Percentiles rank a stretch among this genome's conserved stretches.
phyloP scores from a whole-genome alignment of 2,797 vertebrate species.

The Bovichtus variegatus region DNA sequence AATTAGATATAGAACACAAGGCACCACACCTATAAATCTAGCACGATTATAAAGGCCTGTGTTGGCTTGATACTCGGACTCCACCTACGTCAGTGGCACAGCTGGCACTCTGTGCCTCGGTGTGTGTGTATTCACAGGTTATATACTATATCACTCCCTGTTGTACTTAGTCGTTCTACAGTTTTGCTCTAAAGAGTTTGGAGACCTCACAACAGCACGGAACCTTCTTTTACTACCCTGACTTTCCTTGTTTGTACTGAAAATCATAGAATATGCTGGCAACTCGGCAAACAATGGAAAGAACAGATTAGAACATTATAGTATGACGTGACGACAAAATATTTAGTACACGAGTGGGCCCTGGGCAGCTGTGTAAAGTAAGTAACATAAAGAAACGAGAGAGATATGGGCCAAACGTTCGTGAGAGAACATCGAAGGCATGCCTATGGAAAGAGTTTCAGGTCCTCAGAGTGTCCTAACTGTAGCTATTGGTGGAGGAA shows the following conservation, averaged over 20 bases:
- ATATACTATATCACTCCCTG: conserved; percentile 66
- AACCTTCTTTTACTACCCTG: conserved; percentile 55
- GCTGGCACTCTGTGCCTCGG: conserved; percentile 57
- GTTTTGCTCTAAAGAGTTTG: conserved; percentile 56
- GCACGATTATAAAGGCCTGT: conserved; percentile 74
- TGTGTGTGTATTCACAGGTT: conserved; percentile 48
- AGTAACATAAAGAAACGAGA: conserved; percentile 47
- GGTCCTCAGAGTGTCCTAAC: conserved; percentile 48
- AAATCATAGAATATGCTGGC: conserved; percentile 46
- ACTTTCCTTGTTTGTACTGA: conserved; percentile 50
- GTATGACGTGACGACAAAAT: conserved; percentile 48
- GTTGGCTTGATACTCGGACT: conserved; percentile 72
- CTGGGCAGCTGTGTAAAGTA: conserved; percentile 31
- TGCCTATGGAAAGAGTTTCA: conserved; percentile 42
- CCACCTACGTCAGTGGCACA: conserved; percentile 66
- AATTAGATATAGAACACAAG: conserved; percentile 76
- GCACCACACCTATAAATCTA: conserved; percentile 81
- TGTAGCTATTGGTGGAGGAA: conserved; percentile 72
- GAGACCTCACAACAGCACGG: conserved; percentile 48
- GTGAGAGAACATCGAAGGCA: conserved; percentile 35
- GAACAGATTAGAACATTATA: conserved; percentile 51
- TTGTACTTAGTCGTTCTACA: conserved; percentile 54
- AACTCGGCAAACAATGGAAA: conserved; percentile 65
- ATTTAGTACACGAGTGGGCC: conserved; percentile 43
- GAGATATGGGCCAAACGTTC: conserved; percentile 37